Percentiles rank a stretch among this genome's conserved stretches.
Conservation (phyloP, 2,113 vertebrate species). For the Muntiacus reevesi region DNA sequence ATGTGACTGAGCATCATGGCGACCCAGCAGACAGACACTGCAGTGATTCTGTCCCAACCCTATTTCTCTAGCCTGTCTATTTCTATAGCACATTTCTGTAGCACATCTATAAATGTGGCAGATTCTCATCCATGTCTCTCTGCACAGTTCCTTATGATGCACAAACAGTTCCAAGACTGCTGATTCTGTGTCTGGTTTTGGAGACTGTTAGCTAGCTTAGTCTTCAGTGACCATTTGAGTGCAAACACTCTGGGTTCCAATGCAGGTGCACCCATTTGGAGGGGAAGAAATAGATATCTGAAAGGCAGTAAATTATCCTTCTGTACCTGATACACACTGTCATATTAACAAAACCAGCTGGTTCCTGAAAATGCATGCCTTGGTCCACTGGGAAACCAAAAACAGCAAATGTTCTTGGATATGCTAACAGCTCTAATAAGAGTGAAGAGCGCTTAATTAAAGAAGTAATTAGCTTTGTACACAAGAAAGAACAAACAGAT, state of each 20-base stretch:
- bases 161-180: neutral
- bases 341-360: slow-evolving; percentile 12
- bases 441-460: slow-evolving; percentile 19
- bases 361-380: slow-evolving; percentile 4
- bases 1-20: neutral
- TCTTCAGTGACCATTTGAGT: neutral
- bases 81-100: neutral
- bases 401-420: neutral
- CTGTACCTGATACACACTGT: neutral
- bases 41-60: neutral
- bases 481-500: neutral
- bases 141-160: neutral
- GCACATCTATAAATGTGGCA: neutral
- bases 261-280: neutral
- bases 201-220: neutral
- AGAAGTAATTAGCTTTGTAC: neutral
- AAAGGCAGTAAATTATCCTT: neutral
- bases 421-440: slow-evolving; percentile 16
- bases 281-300: neutral
- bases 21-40: fast-evolving
- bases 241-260: neutral
- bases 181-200: neutral
- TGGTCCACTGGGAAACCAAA: slow-evolving; percentile 15
- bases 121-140: neutral
- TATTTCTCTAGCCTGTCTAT: neutral